Conservation (phyloP, 1,140 invertebrate species). For the Drosophila sp. region DNA sequence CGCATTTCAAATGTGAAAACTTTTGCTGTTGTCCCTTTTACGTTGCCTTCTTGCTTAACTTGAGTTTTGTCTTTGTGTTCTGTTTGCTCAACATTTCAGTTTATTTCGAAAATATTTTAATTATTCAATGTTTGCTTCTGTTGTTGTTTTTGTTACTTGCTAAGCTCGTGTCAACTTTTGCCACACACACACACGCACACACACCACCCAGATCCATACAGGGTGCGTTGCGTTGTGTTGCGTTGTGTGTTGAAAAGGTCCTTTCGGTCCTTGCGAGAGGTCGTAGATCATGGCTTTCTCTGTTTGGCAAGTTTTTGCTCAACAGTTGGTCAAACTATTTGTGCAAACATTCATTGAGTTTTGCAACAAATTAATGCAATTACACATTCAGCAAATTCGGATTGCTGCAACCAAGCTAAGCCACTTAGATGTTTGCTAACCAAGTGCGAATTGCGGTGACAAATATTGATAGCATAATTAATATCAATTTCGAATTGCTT, state of each 20-base stretch:
- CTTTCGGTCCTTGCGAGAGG: conserved; percentile 37
- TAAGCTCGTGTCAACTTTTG: conserved; percentile 39
- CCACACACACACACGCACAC: neutral
- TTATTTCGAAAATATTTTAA: conserved; percentile 58
- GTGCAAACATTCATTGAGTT: conserved; percentile 8
- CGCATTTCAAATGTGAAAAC: conserved; percentile 75
- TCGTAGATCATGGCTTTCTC: conserved; percentile 34
- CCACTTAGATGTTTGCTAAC: conserved; percentile 40
- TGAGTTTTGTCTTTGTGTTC: conserved; percentile 32
- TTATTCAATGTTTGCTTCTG: conserved; percentile 43
- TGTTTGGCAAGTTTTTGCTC: conserved; percentile 40
- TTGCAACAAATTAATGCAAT: conserved; percentile 71
- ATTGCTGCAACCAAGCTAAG: conserved; percentile 1
- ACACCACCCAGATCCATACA: conserved; percentile 8
- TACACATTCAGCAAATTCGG: conserved; percentile 34
- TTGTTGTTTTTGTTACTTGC: conserved; percentile 48
- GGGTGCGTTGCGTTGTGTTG: conserved; percentile 13
- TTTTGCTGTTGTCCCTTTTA: conserved; percentile 37
- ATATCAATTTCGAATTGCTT: conserved; percentile 52
- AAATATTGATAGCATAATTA: conserved; percentile 74
- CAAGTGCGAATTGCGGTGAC: conserved; percentile 48
- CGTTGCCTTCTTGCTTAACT: conserved; percentile 9
- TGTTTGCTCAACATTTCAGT: conserved; percentile 53
- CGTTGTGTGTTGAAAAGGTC: conserved; percentile 20
- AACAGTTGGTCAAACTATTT: conserved; percentile 59